Percentiles rank a stretch among this genome's conserved stretches.
Evolutionary conservation across 1,140 invertebrate genomes (phyloP).

Genomic region (Drosophila pachea): DNA sequence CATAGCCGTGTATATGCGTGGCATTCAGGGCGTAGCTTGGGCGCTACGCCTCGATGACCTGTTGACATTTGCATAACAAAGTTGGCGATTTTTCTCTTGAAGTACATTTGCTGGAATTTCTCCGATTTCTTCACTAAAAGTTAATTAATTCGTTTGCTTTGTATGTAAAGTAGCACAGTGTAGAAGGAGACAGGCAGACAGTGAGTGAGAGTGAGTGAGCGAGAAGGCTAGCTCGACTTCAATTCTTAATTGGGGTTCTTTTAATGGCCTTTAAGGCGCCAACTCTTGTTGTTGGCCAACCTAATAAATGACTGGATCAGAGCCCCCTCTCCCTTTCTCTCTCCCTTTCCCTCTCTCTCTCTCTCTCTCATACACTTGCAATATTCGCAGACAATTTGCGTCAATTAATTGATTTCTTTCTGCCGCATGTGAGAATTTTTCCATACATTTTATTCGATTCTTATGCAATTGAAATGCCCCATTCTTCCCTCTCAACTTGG

Average conservation of each 20-base stretch:
- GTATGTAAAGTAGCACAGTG: slow-evolving; percentile 15
- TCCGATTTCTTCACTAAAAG: slow-evolving; percentile 46
- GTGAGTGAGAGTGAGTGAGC: neutral
- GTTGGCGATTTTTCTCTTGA: slow-evolving; percentile 11
- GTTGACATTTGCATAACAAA: slow-evolving; percentile 71
- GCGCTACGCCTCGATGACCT: slow-evolving; percentile 46
- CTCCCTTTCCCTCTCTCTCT: too few relatives aligned
- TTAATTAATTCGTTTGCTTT: slow-evolving; percentile 64
- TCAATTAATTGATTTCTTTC: slow-evolving; percentile 69
- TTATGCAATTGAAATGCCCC: slow-evolving; percentile 53
- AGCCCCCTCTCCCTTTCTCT: slow-evolving; percentile 46
- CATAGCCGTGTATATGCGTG: slow-evolving; percentile 25
- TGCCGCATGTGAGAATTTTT: slow-evolving; percentile 30
- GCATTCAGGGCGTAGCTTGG: neutral
- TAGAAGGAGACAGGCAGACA: neutral
- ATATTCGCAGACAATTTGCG: slow-evolving; percentile 71
- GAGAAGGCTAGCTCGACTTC: neutral
- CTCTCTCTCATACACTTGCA: too few relatives aligned
- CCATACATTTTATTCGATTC: slow-evolving; percentile 17
- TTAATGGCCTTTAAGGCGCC: slow-evolving; percentile 50
- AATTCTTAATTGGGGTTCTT: slow-evolving; percentile 10
- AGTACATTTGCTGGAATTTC: slow-evolving; percentile 39
- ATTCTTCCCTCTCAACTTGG: slow-evolving; percentile 16
- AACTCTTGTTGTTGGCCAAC: slow-evolving; percentile 6
- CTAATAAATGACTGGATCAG: neutral